Evolutionary conservation across 2,797 vertebrate genomes (phyloP), one percentile per base, ranked within the genome.

Genomic region (Xenops minutus): DNA sequence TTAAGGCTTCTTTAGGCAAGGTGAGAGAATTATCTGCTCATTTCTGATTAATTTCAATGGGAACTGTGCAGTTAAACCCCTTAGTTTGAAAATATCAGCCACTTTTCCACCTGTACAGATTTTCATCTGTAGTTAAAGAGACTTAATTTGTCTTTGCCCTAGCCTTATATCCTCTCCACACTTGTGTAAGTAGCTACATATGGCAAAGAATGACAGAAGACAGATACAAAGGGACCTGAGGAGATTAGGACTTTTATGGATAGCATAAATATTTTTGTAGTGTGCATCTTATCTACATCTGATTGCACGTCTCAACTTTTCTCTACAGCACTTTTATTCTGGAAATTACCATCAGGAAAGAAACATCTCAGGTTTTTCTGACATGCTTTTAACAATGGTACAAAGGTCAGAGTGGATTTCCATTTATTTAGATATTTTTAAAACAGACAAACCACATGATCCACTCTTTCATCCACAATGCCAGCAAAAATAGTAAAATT

Each of bases 1-100:
- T 92, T 71, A 62, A 88, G 51, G 37, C 66, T 88, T 94, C 73
- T 86, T 86, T 92, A 93, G 54, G 83, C 61, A 93, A 88, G n/a
- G 17, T 78, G 58, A 64, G 69, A 90, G 58, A 96, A 86, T 92
- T 78, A 91, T 92, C 54, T 81, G 10, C 66, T 88, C 69, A 26
- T 26, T 88, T 88, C 69, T 92, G 93, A 96, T 86, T 95, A 78
- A 92, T 95, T 95, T 94, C 91, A 88, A 9, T 48, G 77, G 83
- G 73, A 96, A 48, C 69, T 68, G 2, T 69, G 39, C 62, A 46
- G 27, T 37, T 94, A 78, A 93, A 84, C 37, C 73, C 43, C 23
- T 71, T 62, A 55, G 78, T 79, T 89, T 85, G 81, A 91, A 94
- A 91, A 85, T 89, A 92, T 48, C 63, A 63, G 21, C n/a, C 26